These are phyloP conservation scores for Gymnodraco acuticeps DNA, from an alignment of 2,797 vertebrate genomes.

Conservation along the genomic window DNA sequence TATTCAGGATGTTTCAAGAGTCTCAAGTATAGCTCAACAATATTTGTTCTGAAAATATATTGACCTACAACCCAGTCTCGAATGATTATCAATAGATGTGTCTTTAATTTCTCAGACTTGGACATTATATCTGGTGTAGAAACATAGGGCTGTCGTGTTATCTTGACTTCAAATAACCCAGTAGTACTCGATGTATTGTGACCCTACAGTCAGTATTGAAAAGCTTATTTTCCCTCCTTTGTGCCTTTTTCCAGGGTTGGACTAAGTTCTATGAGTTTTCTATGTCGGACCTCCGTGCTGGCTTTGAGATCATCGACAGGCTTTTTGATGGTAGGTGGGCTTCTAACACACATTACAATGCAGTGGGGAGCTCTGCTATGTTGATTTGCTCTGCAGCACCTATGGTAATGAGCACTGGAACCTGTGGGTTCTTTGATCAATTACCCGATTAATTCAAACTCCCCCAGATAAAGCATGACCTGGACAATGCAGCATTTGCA, in stretches of 20 bases:
- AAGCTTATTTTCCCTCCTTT: neutral
- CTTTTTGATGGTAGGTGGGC: constrained; percentile 91
- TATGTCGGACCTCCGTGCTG: constrained; percentile 94
- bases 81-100: neutral
- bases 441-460: constrained; percentile 27
- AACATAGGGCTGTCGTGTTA: neutral
- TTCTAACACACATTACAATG: constrained; percentile 13
- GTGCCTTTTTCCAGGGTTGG: constrained; percentile 89
- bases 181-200: neutral
- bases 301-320: constrained; percentile 93
- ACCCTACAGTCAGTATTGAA: constrained; percentile 4
- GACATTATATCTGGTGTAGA: neutral
- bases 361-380: constrained; percentile 7
- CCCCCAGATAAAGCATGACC: constrained; percentile 4
- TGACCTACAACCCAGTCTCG: neutral
- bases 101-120: neutral
- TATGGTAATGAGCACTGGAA: constrained; percentile 24
- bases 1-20: neutral
- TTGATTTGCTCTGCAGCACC: constrained; percentile 12
- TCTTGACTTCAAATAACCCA: neutral
- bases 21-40: neutral
- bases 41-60: neutral
- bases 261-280: constrained; percentile 99
- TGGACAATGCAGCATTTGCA: constrained; percentile 10
- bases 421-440: constrained; percentile 25